Evolutionary conservation across 2,888 invertebrate species (phyloP).

Genomic region (Crematogaster levior): DNA sequence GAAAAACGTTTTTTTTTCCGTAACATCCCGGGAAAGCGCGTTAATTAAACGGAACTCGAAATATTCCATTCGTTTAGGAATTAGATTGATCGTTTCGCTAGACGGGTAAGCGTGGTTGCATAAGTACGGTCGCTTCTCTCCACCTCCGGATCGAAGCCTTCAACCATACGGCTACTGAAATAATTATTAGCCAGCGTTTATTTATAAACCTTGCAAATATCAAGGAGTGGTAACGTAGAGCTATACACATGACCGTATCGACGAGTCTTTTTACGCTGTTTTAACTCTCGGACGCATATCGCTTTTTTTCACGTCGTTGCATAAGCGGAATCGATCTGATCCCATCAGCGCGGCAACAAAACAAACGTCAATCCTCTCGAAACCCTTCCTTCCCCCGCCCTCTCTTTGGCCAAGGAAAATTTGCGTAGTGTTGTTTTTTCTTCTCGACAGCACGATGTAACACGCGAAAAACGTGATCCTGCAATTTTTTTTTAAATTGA

Average conservation of each 20-base stretch:
- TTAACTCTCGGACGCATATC: slow-evolving; percentile 49
- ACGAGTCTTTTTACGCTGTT: slow-evolving; percentile 47
- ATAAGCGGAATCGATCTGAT: slow-evolving; percentile 49
- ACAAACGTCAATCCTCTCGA: slow-evolving; percentile 32
- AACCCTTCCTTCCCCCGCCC: neutral
- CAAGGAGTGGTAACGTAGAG: slow-evolving; percentile 56
- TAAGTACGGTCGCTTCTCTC: slow-evolving; percentile 56
- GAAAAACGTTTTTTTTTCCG: neutral
- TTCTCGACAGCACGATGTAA: neutral
- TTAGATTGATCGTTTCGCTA: neutral
- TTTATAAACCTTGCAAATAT: slow-evolving; percentile 69
- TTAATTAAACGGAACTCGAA: slow-evolving; percentile 5
- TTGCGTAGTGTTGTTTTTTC: neutral
- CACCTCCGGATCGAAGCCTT: slow-evolving; percentile 65
- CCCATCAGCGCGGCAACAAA: slow-evolving; percentile 40
- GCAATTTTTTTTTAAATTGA: neutral
- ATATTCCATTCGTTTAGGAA: slow-evolving; percentile 2
- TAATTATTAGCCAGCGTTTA: slow-evolving; percentile 67
- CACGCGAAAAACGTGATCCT: neutral
- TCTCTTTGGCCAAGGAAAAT: neutral
- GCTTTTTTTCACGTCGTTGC: slow-evolving; percentile 48
- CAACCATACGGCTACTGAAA: slow-evolving; percentile 61
- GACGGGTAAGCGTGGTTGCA: slow-evolving; percentile 14
- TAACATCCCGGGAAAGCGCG: neutral
- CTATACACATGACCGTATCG: slow-evolving; percentile 32